Evolutionary conservation across 2,888 invertebrate genomes (phyloP), one percentile per base, ranked within the genome.

Genomic region (Tenthredo scrophulariae): DNA sequence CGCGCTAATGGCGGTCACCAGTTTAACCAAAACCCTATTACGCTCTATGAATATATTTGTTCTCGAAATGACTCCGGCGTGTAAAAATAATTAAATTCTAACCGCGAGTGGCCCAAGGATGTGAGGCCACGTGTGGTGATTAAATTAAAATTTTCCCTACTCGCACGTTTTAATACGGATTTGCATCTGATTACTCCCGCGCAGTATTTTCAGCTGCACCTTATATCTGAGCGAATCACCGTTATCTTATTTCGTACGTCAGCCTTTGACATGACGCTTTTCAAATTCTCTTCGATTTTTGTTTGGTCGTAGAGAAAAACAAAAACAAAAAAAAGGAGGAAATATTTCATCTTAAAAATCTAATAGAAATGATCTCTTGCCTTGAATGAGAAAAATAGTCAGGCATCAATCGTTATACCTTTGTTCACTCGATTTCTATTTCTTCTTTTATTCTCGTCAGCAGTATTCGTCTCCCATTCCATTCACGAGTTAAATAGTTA

Each of bases 1-100:
- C n/a, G 26, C 67, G 37, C 70, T 72, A 72, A 72, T 72, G 37
- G 37, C 70, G 50, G 75, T 75, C 54, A 33, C 18, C 58, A 79
- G 33, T 33, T 79, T 79, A 79, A 58, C 79, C 58, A 37, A 50
- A 72, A 84, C 43, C 58, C 84, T 58, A 84, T 84, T 84, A 84
- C 84, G 75, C 43, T 75, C 50, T 54, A 84, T 84, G 84, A 84
- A 75, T 84, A 84, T 84, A 84, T 84, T 84, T 84, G 84, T 77
- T 77, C 75, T 50, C 18, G 65, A 79, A 77, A 84, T 84, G 58
- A 62, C 84, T 79, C 37, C 67, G 65, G 72, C 74, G 84, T 84
- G 84, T 84, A 79, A 84, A 84, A 84, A 84, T 83, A 83, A 83
- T 83, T 40, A 83, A 67, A 83, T 83, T 65, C 67, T 13, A 83